Base-by-base conservation (phyloP, 2,888 invertebrate species). In the Ischnura elegans region DNA sequence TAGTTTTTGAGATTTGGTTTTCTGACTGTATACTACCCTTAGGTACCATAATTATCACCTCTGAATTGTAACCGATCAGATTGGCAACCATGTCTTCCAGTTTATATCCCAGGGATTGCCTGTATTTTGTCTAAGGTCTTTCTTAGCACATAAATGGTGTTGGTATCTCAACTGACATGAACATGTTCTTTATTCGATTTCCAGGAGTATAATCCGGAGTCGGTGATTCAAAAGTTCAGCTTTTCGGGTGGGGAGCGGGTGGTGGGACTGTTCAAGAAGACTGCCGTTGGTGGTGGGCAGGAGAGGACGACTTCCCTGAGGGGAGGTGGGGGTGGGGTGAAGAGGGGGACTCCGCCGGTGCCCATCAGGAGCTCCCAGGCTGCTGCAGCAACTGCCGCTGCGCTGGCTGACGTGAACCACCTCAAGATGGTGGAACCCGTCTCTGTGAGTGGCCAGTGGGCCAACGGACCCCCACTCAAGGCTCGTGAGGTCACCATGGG, bases 131-230 rank as follows among this genome's bases (percentile, higher is more conserved):
- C n/a, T n/a, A n/a, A n/a, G n/a, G n/a, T n/a, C n/a, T n/a, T n/a
- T n/a, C n/a, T n/a, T n/a, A n/a, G n/a, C n/a, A n/a, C n/a, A n/a
- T n/a, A n/a, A n/a, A n/a, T n/a, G n/a, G n/a, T n/a, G n/a, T n/a
- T n/a, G n/a, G n/a, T n/a, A n/a, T n/a, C n/a, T n/a, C n/a, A n/a
- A n/a, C n/a, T n/a, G n/a, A n/a, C n/a, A n/a, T n/a, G n/a, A n/a
- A n/a, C n/a, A n/a, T n/a, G n/a, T n/a, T n/a, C 21, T 0, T 25
- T 61, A 25, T 25, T 61, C 61, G 93, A 94, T 94, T 95, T 96
- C 29, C 95, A 97, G 97, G 97, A 97, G 94, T 97, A 97, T 95
- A 97, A 97, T 95, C 95, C 96, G 42, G 97, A 97, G 94, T 96
- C 97, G 0, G 95, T 97, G 51, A 95, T 97, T 47, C 97, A 97